Percentiles rank a stretch among this genome's conserved stretches.
Evolutionary conservation across 2,113 vertebrate species (phyloP).

Genomic region (Gadus macrocephalus): DNA sequence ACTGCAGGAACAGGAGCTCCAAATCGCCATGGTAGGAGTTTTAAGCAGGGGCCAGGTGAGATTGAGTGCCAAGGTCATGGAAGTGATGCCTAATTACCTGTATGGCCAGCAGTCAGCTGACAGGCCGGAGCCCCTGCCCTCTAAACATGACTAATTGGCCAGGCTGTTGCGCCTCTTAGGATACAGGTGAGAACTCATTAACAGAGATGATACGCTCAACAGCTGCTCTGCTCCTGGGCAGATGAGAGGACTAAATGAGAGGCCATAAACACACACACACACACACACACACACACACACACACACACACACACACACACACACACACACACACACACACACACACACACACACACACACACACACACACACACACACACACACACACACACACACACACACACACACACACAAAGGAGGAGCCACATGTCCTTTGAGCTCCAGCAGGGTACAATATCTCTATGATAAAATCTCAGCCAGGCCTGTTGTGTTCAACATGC

Average conservation of each 20-base stretch:
- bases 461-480: slow-evolving; percentile 12
- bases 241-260: slow-evolving; percentile 17
- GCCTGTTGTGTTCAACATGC: slow-evolving; percentile 2
- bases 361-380: slow-evolving; percentile 14
- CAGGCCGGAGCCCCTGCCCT: slow-evolving; percentile 27
- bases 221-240: slow-evolving; percentile 12
- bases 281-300: no score
- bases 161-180: slow-evolving; percentile 51
- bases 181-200: slow-evolving; percentile 62
- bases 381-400: slow-evolving; percentile 13
- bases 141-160: slow-evolving; percentile 61
- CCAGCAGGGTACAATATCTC: slow-evolving; percentile 2
- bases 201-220: slow-evolving; percentile 38
- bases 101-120: slow-evolving; percentile 13
- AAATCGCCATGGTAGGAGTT: no score
- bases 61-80: slow-evolving; percentile 40
- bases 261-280: no score
- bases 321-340: slow-evolving; percentile 10
- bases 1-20: no score
- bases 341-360: slow-evolving; percentile 11
- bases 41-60: slow-evolving; percentile 18
- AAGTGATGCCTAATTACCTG: slow-evolving; percentile 29
- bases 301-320: slow-evolving; percentile 13
- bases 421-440: no score
- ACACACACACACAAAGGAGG: slow-evolving; percentile 11